These are phyloP conservation scores for Sinocyclocheilus maitianheensis DNA, from an alignment of 2,113 vertebrate species.

Conservation along the genomic window DNA sequence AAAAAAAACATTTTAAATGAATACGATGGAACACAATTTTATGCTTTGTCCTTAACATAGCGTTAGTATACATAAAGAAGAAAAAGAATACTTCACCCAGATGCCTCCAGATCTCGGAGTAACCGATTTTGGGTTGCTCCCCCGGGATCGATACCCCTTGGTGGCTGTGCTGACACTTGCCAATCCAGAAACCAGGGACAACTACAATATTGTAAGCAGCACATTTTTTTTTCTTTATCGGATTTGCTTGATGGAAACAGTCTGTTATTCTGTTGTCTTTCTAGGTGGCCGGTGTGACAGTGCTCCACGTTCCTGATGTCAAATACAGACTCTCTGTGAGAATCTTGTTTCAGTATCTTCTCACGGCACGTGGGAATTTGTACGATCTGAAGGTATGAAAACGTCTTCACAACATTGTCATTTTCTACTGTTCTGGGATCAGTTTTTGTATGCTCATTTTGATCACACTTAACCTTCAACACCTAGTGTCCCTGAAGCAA, in stretches of 20 bases:
- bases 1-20: background rate
- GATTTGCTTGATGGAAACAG: background rate
- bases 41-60: conserved; percentile 71
- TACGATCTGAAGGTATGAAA: conserved; percentile 89
- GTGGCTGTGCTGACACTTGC: conserved; percentile 84
- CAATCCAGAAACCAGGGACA: conserved; percentile 77
- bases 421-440: background rate
- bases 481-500: background rate
- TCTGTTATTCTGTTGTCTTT: conserved; percentile 19
- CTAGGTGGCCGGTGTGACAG: conserved; percentile 87
- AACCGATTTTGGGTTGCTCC: conserved; percentile 84
- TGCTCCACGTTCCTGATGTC: conserved; percentile 90
- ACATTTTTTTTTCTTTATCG: background rate
- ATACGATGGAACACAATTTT: background rate
- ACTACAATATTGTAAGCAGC: conserved; percentile 87
- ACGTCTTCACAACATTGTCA: background rate
- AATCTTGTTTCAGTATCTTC: conserved; percentile 89
- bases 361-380: conserved; percentile 87
- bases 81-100: conserved; percentile 75
- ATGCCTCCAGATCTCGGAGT: conserved; percentile 80
- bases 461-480: background rate
- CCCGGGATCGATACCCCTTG: conserved; percentile 87
- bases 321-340: conserved; percentile 85
- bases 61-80: conserved; percentile 78
- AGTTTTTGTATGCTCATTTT: accelerated